Evolutionary conservation across 1,140 invertebrate genomes (phyloP).

Genomic region (Oreohelix idahoensis): DNA sequence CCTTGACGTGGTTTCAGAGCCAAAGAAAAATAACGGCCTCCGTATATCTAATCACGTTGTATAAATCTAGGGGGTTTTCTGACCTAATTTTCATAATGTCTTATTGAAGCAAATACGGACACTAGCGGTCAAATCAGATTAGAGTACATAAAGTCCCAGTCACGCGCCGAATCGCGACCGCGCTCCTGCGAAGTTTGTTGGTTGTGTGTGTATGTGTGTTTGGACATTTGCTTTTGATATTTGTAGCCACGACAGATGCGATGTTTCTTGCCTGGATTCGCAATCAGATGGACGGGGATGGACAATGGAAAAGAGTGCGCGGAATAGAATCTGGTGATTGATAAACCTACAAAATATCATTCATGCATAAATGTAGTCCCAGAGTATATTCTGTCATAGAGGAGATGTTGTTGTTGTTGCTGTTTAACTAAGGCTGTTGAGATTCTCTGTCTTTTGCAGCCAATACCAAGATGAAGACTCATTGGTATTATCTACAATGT

Average conservation of each 20-base stretch:
- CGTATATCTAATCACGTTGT: neutral
- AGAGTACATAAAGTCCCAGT: neutral
- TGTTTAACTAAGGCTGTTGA: too few species aligned
- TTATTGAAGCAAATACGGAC: neutral
- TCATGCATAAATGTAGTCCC: too few species aligned
- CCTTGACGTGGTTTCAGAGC: neutral
- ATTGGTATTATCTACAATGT: too few species aligned
- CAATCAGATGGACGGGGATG: too few species aligned
- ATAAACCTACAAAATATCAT: too few species aligned
- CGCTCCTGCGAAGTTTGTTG: neutral
- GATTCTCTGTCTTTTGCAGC: too few species aligned
- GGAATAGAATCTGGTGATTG: too few species aligned
- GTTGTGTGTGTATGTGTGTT: neutral
- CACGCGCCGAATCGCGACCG: neutral
- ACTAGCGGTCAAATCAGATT: neutral
- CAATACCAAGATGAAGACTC: too few species aligned
- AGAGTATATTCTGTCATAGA: too few species aligned
- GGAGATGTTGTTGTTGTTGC: too few species aligned
- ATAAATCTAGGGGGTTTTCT: neutral
- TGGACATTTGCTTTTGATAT: neutral
- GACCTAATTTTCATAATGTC: neutral
- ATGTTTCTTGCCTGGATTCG: too few species aligned
- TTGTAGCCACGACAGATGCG: neutral
- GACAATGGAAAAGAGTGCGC: too few species aligned
- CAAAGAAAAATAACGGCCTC: neutral